phyloP scores from a whole-genome alignment of 2,888 invertebrate genomes.

The Leptura quadrifasciata region DNA sequence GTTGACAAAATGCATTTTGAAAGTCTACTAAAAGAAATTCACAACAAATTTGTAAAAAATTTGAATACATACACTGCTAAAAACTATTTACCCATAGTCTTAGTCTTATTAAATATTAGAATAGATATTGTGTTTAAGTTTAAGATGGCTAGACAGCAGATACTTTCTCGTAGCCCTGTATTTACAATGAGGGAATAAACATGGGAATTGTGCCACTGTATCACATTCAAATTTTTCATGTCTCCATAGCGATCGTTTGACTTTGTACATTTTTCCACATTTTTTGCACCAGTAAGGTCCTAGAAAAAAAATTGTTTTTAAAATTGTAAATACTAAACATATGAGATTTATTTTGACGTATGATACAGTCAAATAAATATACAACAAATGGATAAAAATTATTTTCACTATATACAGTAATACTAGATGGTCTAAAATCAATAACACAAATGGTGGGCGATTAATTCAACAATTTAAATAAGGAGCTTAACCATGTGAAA shows the following conservation, averaged over 20 bases:
- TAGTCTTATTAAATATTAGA: constrained; percentile 27
- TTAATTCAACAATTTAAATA: too few species aligned
- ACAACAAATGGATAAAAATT: too few species aligned
- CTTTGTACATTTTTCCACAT: constrained; percentile 54
- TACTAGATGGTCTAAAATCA: too few species aligned
- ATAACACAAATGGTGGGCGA: too few species aligned
- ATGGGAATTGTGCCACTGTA: constrained; percentile 85
- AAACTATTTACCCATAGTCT: neutral
- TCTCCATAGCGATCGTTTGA: constrained; percentile 51
- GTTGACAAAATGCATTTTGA: neutral
- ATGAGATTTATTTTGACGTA: neutral
- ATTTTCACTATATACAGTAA: too few species aligned
- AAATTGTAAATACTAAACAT: neutral
- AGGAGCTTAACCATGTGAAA: too few species aligned
- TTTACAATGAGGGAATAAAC: constrained; percentile 64
- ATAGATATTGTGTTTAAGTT: constrained; percentile 48
- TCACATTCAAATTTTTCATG: constrained; percentile 57
- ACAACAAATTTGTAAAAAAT: neutral
- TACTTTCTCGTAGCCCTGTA: constrained; percentile 49
- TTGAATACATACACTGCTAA: neutral
- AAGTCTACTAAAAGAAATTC: neutral
- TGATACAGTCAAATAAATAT: too few species aligned
- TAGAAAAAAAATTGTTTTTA: constrained; percentile 11
- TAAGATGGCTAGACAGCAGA: constrained; percentile 48
- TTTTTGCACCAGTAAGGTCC: constrained; percentile 43